A percentile compares a stretch with the other conserved stretches of the same genome.
Conservation (phyloP, 1,140 invertebrate genomes). For the Hermatobates lingyangjiaoensis region DNA sequence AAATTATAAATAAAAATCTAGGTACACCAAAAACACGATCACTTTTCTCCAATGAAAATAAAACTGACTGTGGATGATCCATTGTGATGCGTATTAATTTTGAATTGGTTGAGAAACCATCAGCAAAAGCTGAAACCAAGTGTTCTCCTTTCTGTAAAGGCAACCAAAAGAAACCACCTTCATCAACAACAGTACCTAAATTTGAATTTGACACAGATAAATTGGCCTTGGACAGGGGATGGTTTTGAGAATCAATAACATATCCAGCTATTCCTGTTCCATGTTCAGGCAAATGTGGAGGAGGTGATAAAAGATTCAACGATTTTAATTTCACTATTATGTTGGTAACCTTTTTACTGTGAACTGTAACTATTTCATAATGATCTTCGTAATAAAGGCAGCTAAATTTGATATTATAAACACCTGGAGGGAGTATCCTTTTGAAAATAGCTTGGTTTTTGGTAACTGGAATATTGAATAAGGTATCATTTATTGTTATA, state of each 20-base stretch:
- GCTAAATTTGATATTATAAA: constrained; percentile 29
- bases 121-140: background rate
- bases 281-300: background rate
- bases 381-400: constrained; percentile 8
- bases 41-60: background rate
- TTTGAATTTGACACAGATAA: constrained; percentile 28
- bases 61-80: background rate
- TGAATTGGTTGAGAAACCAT: background rate
- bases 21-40: background rate
- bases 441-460: constrained; percentile 46
- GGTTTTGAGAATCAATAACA: constrained; percentile 31
- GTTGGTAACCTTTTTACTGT: constrained; percentile 21
- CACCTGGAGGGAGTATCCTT: constrained; percentile 40
- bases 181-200: constrained; percentile 26
- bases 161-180: constrained; percentile 36
- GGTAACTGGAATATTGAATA: constrained; percentile 36
- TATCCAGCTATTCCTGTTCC: constrained; percentile 24
- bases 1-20: background rate
- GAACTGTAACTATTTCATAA: constrained; percentile 4
- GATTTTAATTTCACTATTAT: constrained; percentile 20
- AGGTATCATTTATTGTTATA: constrained; percentile 36
- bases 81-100: background rate
- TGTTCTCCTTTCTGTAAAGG: constrained; percentile 22
- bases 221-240: constrained; percentile 34
- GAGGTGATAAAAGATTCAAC: constrained; percentile 4